Evolutionary conservation across 2,888 invertebrate genomes (phyloP).

Genomic region (Resseliella maxima): DNA sequence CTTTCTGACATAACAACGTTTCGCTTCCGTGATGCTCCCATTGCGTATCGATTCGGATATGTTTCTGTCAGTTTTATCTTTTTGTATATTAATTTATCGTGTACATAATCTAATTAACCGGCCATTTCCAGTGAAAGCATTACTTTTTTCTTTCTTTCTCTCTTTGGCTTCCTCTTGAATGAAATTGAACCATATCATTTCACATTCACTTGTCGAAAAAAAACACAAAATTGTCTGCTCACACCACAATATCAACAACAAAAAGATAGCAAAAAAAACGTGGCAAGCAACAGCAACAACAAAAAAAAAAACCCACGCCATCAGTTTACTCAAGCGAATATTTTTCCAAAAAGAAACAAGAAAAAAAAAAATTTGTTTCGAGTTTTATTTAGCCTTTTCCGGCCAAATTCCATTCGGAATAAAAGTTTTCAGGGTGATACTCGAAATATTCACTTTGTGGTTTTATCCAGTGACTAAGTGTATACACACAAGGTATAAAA

Average conservation of each 20-base stretch:
- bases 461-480: too few species aligned
- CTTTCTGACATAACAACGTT: neutral
- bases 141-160: too few species aligned
- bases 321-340: neutral
- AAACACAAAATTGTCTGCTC: neutral
- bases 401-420: neutral
- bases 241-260: too few species aligned
- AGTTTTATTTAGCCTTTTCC: neutral
- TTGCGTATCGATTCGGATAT: neutral
- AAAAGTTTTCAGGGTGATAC: neutral
- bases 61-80: neutral
- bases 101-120: neutral
- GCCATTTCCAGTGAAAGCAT: neutral
- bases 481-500: too few species aligned
- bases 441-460: neutral
- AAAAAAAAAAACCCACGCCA: neutral
- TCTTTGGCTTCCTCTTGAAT: too few species aligned
- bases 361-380: too few species aligned
- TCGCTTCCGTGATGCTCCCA: neutral
- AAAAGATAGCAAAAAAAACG: too few species aligned
- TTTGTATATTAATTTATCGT: conserved; percentile 15
- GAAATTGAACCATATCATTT: neutral
- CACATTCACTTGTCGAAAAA: neutral
- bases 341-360: neutral
- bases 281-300: too few species aligned